Base-by-base conservation (phyloP, 2,113 vertebrate species). In the Myxocyprinus asiaticus region DNA sequence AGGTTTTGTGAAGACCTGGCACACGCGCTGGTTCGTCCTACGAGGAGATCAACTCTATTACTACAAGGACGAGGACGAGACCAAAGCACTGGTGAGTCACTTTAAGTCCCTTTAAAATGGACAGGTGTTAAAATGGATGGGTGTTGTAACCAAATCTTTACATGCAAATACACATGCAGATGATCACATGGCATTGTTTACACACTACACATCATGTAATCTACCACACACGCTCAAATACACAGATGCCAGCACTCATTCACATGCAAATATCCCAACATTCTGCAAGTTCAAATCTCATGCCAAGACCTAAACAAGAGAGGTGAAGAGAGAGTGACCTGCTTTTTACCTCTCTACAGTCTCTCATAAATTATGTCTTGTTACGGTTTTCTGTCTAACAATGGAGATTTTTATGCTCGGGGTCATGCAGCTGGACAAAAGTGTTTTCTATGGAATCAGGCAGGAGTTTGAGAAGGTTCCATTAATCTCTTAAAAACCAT, bases 1-100 rank as follows among this genome's bases (percentile, higher is more conserved):
- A n/a, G 96, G 97, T 65, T 99, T 99, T 4, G 96, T 99, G 65
- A 99, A 98, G 94, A 98, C 97, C 8, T 99, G 97, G 98, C 97
- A 99, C 86, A 96, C 94, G 0, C 96, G 96, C 75, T 99, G 97
- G 97, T 99, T 99, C 86, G 97, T 98, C 11, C 96, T 99, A 83
- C 94, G 94, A 79, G 95, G 96, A 72, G 95, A 99, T 58, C 96
- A 96, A 84, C 96, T 99, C 42, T 86, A 90, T 86, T 99, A 99
- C 83, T 99, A 96, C 93, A 99, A 98, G 90, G 98, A 99, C 2
- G 97, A 99, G 88, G 96, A 99, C 77, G 98, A 99, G 94, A 94
- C 93, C 82, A 98, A 97, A 88, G 93, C 95, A 0, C 91, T 99
- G 97, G 98, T 99, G 89, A 96, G 96, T 80, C 9, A 6, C 22